Conservation (phyloP, 1,140 invertebrate species). For the Araneus ventricosus region DNA sequence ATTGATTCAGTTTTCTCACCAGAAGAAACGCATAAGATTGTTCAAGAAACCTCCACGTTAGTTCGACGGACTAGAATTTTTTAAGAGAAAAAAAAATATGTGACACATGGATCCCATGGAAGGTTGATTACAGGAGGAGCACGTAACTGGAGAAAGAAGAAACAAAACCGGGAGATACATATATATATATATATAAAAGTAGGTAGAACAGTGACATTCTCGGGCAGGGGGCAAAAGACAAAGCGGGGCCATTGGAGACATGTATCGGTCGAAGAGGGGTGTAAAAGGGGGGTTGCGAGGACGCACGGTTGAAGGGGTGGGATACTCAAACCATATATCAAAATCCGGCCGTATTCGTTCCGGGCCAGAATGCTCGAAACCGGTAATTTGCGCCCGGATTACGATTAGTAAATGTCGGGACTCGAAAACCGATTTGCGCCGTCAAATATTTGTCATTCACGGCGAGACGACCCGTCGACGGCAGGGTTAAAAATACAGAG, state of each 20-base stretch:
- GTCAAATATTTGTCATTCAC: conserved; percentile 74
- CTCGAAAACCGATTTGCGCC: conserved; percentile 63
- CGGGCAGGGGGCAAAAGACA: conserved; percentile 30
- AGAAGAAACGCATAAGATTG: neutral
- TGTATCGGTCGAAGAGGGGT: conserved; percentile 15
- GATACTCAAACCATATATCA: conserved; percentile 65
- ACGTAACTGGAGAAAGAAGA: conserved; percentile 30
- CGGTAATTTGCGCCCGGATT: conserved; percentile 68
- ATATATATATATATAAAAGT: conserved; percentile 39
- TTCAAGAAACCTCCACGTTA: neutral
- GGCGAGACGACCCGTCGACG: conserved; percentile 70
- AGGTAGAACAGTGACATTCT: conserved; percentile 64
- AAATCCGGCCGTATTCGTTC: conserved; percentile 43
- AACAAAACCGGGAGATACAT: neutral
- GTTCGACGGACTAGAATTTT: neutral
- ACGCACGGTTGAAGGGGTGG: conserved; percentile 43
- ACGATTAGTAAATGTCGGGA: conserved; percentile 72
- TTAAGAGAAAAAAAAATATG: neutral
- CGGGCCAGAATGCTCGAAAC: conserved; percentile 65
- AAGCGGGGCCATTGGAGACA: conserved; percentile 16
- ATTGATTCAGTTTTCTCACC: too few relatives aligned
- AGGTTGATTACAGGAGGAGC: conserved; percentile 66
- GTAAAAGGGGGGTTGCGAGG: neutral
- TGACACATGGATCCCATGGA: neutral
- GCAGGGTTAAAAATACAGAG: conserved; percentile 70